Evolutionary conservation across 2,797 vertebrate species (phyloP).

Genomic region (Darevskia nairensis): DNA sequence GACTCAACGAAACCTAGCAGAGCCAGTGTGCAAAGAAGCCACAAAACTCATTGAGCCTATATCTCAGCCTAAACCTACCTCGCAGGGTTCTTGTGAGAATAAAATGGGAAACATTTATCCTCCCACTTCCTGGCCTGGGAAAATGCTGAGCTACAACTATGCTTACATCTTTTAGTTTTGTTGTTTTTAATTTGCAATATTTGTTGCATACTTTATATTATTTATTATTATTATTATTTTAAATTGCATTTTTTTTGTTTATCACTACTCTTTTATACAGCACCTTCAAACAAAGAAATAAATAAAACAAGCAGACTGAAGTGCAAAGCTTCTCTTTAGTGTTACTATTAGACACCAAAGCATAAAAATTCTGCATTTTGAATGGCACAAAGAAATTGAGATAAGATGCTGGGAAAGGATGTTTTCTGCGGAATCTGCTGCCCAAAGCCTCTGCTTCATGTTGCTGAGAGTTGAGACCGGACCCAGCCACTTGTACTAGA

Average conservation of each 20-base stretch:
- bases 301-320: neutral
- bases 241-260: too few relatives aligned
- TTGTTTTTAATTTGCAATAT: too few relatives aligned
- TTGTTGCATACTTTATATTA: too few relatives aligned
- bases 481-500: neutral
- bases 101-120: neutral
- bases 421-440: neutral
- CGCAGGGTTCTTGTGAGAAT: neutral
- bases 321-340: neutral
- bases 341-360: neutral
- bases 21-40: neutral
- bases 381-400: neutral
- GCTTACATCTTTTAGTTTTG: too few relatives aligned
- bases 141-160: neutral
- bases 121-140: neutral
- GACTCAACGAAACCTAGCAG: neutral
- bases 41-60: neutral
- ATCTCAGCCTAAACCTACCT: neutral
- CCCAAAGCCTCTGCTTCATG: neutral
- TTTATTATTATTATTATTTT: too few relatives aligned
- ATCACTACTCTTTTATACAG: neutral
- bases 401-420: neutral
- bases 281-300: neutral
- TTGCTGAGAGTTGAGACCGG: neutral
- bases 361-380: neutral